Percentiles rank a stretch among this genome's conserved stretches.
These are phyloP conservation scores for Meiosimyza decipiens DNA, from an alignment of 2,888 invertebrate genomes.

Conservation along the genomic window DNA sequence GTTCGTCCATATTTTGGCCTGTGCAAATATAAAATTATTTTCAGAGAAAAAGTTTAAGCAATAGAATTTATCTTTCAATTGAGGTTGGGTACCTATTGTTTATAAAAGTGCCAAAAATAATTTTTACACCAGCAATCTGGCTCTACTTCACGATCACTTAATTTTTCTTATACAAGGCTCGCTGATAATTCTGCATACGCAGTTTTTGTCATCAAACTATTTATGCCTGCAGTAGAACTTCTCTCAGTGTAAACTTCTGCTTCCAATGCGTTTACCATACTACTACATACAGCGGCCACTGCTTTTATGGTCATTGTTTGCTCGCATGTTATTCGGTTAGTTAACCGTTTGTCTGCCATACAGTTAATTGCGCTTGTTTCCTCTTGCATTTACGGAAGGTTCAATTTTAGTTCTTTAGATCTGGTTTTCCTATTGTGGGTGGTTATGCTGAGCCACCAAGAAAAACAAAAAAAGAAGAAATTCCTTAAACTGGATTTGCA, in stretches of 20 bases:
- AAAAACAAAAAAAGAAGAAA: neutral
- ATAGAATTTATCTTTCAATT: too few relatives aligned
- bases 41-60: too few relatives aligned
- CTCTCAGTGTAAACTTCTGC: neutral
- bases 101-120: too few relatives aligned
- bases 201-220: too few relatives aligned
- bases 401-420: neutral
- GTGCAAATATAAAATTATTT: too few relatives aligned
- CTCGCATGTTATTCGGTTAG: conserved; percentile 15
- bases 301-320: conserved; percentile 31
- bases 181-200: too few relatives aligned
- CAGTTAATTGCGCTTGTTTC: conserved; percentile 35
- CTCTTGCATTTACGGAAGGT: conserved; percentile 10
- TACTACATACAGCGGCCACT: neutral
- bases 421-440: conserved; percentile 24
- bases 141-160: too few relatives aligned
- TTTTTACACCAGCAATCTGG: too few relatives aligned
- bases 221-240: neutral
- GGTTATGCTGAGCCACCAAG: neutral
- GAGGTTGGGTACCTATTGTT: too few relatives aligned
- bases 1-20: too few relatives aligned
- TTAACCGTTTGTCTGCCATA: conserved; percentile 32
- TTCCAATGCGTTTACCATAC: too few relatives aligned
- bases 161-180: too few relatives aligned
- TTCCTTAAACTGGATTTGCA: conserved; percentile 24